These are phyloP conservation scores for Allacma fusca DNA, from an alignment of 2,888 invertebrate species.

Conservation along the genomic window DNA sequence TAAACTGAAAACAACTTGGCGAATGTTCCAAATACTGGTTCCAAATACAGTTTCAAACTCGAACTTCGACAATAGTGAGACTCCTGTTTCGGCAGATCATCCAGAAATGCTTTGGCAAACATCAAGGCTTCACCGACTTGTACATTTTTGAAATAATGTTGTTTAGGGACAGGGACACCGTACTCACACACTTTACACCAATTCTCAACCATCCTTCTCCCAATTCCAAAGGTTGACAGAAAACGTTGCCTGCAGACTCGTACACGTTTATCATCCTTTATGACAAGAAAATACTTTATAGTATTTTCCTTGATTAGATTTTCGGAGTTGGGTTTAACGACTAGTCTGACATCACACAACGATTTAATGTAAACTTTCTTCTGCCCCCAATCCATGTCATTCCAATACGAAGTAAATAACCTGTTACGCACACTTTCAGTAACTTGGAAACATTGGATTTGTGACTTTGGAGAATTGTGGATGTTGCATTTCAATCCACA, in stretches of 20 bases:
- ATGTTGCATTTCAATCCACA: no score
- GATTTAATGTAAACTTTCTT: background rate
- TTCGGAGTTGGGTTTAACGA: no score
- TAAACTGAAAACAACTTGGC: background rate
- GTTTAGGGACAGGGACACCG: background rate
- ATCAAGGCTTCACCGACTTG: background rate
- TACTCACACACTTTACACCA: background rate
- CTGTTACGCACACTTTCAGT: no score
- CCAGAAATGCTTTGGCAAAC: background rate
- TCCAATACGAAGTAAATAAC: background rate
- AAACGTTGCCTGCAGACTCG: background rate
- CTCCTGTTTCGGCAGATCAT: background rate
- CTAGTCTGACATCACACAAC: background rate
- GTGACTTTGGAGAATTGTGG: no score
- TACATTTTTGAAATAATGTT: no score
- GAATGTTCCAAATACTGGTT: background rate
- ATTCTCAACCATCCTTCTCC: background rate
- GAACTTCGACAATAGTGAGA: conserved; percentile 19
- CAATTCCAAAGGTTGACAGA: background rate
- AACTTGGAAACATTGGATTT: no score
- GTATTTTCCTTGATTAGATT: background rate
- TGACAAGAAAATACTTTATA: background rate
- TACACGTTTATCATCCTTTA: background rate
- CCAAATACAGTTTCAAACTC: conserved; percentile 6
- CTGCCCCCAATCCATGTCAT: background rate